phyloP scores from a whole-genome alignment of 2,113 vertebrate species.

The Mormyrus iriodes region DNA sequence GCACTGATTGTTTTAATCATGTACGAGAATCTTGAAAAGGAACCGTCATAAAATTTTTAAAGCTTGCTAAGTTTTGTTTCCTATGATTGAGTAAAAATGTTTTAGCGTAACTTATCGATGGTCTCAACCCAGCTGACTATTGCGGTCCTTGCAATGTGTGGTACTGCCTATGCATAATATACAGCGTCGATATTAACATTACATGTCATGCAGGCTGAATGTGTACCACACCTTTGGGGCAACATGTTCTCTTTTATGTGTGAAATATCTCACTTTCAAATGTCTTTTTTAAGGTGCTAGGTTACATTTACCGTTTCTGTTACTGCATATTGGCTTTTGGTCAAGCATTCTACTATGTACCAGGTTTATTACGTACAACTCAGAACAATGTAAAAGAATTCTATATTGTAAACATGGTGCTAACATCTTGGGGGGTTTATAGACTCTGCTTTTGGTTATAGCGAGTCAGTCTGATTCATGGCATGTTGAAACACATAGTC shows the following conservation, averaged over 20 bases:
- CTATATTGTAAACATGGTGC: not conserved
- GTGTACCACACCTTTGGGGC: not conserved
- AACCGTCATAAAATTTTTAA: not conserved
- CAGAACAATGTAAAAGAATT: not conserved
- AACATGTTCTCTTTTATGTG: not conserved
- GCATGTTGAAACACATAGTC: not conserved
- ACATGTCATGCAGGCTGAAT: not conserved
- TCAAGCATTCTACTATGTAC: not conserved
- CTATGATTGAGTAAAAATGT: not conserved
- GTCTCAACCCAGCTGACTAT: not conserved
- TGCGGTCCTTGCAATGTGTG: not conserved
- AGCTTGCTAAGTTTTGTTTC: not conserved
- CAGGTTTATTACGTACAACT: not conserved
- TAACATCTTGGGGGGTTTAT: not conserved
- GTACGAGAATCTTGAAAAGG: not conserved
- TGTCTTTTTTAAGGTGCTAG: not conserved
- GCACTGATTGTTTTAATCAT: too few species aligned
- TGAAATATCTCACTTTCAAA: not conserved
- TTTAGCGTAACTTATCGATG: not conserved
- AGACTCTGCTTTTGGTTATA: not conserved
- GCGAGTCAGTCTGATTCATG: not conserved
- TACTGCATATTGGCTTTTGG: not conserved
- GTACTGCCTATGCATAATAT: not conserved
- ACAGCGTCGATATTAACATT: not conserved
- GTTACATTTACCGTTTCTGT: not conserved